Evolutionary conservation across 2,113 vertebrate species (phyloP), one percentile per base, ranked within the genome.

Genomic region (Lasiurus borealis): DNA sequence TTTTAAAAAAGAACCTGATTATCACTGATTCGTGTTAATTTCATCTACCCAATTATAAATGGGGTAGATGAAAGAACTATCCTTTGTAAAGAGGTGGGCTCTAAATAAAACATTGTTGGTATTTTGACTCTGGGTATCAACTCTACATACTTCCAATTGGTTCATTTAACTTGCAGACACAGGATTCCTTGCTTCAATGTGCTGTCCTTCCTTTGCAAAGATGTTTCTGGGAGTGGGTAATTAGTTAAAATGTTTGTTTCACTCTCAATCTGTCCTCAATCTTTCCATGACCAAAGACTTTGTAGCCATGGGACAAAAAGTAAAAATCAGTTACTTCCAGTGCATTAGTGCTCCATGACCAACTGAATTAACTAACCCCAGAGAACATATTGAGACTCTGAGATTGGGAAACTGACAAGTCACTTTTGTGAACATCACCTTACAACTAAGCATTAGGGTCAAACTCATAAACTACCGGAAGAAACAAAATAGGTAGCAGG

Each of bases 121-220:
- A 73, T 85, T 81, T 84, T n/a, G 25, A 88, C 69, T 66, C 62
- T 71, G 31, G 48, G 12, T 78, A 82, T 62, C 75, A 93, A 89
- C 19, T 57, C 34, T 54, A 57, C 36, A 50, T 46, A 54, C 27
- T 69, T 68, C 44, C 19, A 21, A 40, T 31, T 73, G 11, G 34
- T 40, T 83, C 23, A 6, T 10, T n/a, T 84, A 91, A 86, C 15
- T 59, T 86, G 34, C 48, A 80, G 59, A 48, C 29, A 44, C 6
- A 87, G 40, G 40, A 59, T 76, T 40, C 46, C 46, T 62, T 46
- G 77, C 27, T 93, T 72, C 59, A 50, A 48, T 3, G 34, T 48
- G 72, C 44, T 34, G 15, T 21, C 27, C 68, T 93, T 64, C 48
- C 36, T 84, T 19, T 52, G 50, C 57, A 77, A 81, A 68, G 23